Evolutionary conservation across 2,888 invertebrate species (phyloP).

Genomic region (Steinernema hermaphroditum): DNA sequence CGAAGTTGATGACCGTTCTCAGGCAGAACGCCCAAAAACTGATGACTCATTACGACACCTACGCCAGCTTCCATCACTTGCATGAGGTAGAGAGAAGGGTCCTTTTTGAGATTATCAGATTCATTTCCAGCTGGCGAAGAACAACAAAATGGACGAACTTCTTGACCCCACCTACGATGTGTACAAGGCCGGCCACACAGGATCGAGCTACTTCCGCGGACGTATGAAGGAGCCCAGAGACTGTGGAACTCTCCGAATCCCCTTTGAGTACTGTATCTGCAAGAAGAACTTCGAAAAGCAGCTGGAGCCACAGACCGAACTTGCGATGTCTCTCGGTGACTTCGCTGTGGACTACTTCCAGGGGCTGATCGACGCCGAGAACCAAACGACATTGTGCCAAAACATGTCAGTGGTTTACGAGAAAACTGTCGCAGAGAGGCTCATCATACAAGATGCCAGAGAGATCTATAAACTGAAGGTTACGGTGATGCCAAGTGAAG

Average conservation of each 20-base stretch:
- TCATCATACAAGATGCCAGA: not conserved
- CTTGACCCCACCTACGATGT: not conserved
- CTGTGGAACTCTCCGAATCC: conserved; percentile 42
- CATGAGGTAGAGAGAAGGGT: not conserved
- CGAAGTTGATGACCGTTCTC: not conserved
- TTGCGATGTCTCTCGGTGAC: not conserved
- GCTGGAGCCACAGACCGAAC: not conserved
- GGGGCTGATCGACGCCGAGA: not conserved
- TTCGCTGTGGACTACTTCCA: conserved; percentile 5
- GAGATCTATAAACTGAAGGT: not conserved
- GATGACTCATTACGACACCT: conserved; percentile 35
- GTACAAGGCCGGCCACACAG: not conserved
- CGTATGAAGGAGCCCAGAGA: conserved; percentile 30
- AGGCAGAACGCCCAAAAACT: conserved; percentile 27
- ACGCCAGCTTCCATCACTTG: conserved; percentile 23
- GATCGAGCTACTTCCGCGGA: not conserved
- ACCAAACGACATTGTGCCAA: not conserved
- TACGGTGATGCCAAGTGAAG: not conserved
- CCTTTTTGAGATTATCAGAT: too few species aligned
- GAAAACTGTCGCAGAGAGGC: not conserved
- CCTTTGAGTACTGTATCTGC: conserved; percentile 46
- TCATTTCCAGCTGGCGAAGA: not conserved
- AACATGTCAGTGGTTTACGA: not conserved
- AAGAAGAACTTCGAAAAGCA: not conserved
- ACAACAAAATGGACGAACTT: not conserved